Percentiles rank a stretch among this genome's conserved stretches.
Evolutionary conservation across 2,113 vertebrate genomes (phyloP).

Genomic region (Dipodomys stephensi): DNA sequence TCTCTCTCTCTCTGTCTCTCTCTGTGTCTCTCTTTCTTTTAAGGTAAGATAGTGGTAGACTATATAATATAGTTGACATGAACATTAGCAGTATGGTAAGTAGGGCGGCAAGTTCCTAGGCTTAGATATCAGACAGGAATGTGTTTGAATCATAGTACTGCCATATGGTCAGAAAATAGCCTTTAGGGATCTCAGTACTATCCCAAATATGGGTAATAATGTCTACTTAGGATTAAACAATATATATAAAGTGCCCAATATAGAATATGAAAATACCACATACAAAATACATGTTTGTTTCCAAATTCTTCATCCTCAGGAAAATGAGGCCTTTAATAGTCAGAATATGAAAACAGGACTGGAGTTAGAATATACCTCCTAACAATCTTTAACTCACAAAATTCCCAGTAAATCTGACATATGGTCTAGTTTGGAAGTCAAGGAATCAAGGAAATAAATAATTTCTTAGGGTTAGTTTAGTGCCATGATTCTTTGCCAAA

Average conservation of each 20-base stretch:
- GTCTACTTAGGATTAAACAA: background rate
- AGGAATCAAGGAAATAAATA: background rate
- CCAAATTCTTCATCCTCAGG: background rate
- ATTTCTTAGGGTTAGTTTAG: slow-evolving; percentile 13
- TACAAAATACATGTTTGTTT: slow-evolving; percentile 14
- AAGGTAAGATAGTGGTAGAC: background rate
- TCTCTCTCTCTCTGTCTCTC: background rate
- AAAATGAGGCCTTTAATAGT: slow-evolving; percentile 9
- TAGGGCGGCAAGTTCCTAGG: background rate
- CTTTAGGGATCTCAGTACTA: background rate
- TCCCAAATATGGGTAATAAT: background rate
- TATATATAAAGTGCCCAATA: background rate
- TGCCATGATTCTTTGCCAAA: slow-evolving; percentile 31
- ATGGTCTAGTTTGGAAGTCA: background rate
- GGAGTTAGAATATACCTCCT: slow-evolving; percentile 16
- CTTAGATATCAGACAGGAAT: background rate
- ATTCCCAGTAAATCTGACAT: background rate
- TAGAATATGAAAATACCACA: background rate
- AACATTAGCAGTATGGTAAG: background rate
- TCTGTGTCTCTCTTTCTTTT: background rate
- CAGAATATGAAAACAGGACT: background rate
- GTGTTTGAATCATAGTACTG: background rate
- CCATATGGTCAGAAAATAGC: background rate
- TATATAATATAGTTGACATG: background rate
- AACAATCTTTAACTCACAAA: slow-evolving; percentile 2